phyloP scores from a whole-genome alignment of 2,113 vertebrate species.

The Tretioscincus oriximinensis region DNA sequence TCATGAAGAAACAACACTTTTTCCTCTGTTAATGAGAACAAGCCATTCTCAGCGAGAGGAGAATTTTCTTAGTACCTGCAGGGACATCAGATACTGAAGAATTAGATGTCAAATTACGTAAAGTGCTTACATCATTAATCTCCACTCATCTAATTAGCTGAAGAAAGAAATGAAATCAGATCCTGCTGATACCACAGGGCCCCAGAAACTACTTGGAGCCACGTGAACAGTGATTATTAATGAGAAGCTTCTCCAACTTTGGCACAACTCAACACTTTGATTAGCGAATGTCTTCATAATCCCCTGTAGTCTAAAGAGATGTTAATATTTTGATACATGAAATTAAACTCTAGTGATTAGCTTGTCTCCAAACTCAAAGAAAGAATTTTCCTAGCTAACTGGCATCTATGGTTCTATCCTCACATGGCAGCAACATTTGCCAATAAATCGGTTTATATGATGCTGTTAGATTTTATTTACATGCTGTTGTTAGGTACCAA shows the following conservation, averaged over 20 bases:
- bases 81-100: constrained; percentile 30
- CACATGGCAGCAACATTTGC: background rate
- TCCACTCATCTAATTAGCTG: constrained; percentile 41
- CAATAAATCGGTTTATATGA: background rate
- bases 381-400: background rate
- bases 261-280: background rate
- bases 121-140: constrained; percentile 33
- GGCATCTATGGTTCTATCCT: background rate
- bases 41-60: background rate
- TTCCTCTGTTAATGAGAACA: constrained; percentile 1
- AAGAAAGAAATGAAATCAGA: constrained; percentile 40
- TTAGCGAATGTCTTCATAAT: background rate
- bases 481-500: too few relatives aligned
- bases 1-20: background rate
- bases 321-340: background rate
- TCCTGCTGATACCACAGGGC: background rate
- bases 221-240: background rate
- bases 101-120: constrained; percentile 52
- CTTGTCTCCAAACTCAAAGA: background rate
- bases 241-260: background rate
- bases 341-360: background rate
- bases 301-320: background rate
- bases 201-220: constrained; percentile 15
- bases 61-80: constrained; percentile 38
- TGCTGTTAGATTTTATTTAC: too few relatives aligned